Evolutionary conservation across 2,113 vertebrate species (phyloP).

Genomic region (Rostratula benghalensis): DNA sequence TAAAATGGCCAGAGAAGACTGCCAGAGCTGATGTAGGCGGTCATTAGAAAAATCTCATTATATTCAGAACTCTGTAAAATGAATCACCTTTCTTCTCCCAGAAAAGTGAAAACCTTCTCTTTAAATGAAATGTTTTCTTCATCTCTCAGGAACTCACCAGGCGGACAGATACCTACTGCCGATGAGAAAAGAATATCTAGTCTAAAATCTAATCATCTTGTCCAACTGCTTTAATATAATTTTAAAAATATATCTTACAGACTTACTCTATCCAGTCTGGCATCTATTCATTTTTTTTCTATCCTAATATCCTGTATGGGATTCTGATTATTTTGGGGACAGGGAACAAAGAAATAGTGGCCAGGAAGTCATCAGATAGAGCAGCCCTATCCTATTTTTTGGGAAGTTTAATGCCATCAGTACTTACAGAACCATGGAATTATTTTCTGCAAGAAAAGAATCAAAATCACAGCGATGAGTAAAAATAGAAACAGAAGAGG

Average conservation of each 20-base stretch:
- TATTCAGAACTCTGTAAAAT: slow-evolving; percentile 27
- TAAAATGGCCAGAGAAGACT: not conserved
- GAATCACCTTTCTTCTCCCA: slow-evolving; percentile 21
- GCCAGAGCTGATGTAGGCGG: slow-evolving; percentile 15
- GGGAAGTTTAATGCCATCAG: not conserved
- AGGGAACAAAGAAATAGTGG: slow-evolving; percentile 43
- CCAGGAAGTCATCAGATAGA: slow-evolving; percentile 41
- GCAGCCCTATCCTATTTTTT: not conserved
- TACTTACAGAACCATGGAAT: slow-evolving; percentile 14
- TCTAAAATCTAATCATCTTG: slow-evolving; percentile 51
- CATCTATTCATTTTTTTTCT: slow-evolving; percentile 41
- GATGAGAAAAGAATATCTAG: not conserved
- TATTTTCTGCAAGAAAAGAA: not conserved
- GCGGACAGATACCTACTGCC: slow-evolving; percentile 15
- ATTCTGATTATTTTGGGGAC: not conserved
- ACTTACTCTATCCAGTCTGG: slow-evolving; percentile 31
- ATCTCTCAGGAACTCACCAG: slow-evolving; percentile 20
- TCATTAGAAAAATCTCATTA: slow-evolving; percentile 62
- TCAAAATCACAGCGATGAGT: not conserved
- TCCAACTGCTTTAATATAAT: slow-evolving; percentile 49
- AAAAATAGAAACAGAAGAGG: slow-evolving; percentile 18
- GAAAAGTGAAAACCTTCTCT: slow-evolving; percentile 31
- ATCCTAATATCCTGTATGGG: slow-evolving; percentile 57
- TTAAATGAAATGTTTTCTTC: slow-evolving; percentile 57
- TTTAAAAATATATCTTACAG: slow-evolving; percentile 44